phyloP scores from a whole-genome alignment of 2,888 invertebrate species.

The Cactoblastis cactorum region DNA sequence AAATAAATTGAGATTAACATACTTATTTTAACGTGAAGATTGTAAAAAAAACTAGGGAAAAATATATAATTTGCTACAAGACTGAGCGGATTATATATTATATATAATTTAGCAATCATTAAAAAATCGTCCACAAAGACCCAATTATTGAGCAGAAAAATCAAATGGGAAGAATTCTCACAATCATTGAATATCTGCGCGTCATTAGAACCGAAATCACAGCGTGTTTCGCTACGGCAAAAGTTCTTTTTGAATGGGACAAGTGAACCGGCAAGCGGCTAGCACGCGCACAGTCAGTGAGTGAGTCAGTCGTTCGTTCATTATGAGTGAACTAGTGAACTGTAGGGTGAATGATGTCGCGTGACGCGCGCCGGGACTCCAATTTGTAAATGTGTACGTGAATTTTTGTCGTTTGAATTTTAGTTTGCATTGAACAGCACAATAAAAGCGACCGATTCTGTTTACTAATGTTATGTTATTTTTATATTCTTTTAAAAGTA shows the following conservation, averaged over 20 bases:
- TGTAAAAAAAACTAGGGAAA: too few relatives aligned
- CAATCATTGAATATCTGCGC: conserved; percentile 16
- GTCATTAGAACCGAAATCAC: conserved; percentile 20
- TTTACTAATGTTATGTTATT: too few relatives aligned
- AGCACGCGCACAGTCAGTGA: conserved; percentile 20
- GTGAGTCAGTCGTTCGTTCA: conserved; percentile 20
- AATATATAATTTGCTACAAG: too few relatives aligned
- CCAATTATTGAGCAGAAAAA: not conserved
- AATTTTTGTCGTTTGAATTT: conserved; percentile 11
- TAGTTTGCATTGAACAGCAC: not conserved
- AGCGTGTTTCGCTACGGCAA: conserved; percentile 21
- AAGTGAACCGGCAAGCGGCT: conserved; percentile 21
- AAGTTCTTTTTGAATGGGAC: conserved; percentile 21
- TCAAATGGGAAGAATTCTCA: conserved; percentile 4
- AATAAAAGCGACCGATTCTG: not conserved
- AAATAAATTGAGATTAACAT: too few relatives aligned
- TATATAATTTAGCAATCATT: too few relatives aligned
- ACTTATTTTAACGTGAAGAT: too few relatives aligned
- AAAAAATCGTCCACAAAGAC: not conserved
- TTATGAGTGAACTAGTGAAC: conserved; percentile 17
- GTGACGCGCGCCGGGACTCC: conserved; percentile 18
- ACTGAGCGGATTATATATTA: too few relatives aligned
- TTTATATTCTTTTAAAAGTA: not conserved
- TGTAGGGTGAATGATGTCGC: conserved; percentile 18
- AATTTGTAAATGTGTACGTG: conserved; percentile 16